Conservation (phyloP, 1,140 invertebrate species). For the Mactra quadrangularis region DNA sequence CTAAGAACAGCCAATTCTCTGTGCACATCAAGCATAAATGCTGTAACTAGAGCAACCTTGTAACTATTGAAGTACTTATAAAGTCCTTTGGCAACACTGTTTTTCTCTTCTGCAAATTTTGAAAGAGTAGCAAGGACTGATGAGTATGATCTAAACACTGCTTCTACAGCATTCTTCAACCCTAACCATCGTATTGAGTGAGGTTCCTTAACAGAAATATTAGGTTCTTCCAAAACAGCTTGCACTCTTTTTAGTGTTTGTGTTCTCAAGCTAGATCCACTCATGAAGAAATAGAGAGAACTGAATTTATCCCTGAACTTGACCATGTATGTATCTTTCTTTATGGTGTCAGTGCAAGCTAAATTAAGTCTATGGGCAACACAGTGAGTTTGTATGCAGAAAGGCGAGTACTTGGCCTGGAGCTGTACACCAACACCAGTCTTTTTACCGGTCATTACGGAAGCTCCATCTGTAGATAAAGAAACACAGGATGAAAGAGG, state of each 20-base stretch:
- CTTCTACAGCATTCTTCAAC: conserved; percentile 38
- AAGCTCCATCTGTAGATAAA: conserved; percentile 11
- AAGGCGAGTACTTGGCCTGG: conserved; percentile 3
- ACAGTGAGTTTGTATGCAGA: conserved; percentile 9
- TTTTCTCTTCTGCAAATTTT: conserved; percentile 20
- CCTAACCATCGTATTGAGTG: conserved; percentile 37
- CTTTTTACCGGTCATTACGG: conserved; percentile 17
- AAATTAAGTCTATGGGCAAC: conserved; percentile 31
- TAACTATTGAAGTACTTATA: conserved; percentile 25
- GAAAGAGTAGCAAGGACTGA: conserved; percentile 19
- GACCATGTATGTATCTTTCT: conserved; percentile 8
- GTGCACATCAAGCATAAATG: conserved; percentile 36
- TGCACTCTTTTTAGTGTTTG: conserved; percentile 18
- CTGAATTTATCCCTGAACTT: conserved; percentile 53
- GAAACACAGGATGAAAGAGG: not conserved
- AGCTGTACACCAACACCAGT: conserved; percentile 22
- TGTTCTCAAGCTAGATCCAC: not conserved
- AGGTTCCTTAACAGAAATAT: conserved; percentile 37
- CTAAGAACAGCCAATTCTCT: not conserved
- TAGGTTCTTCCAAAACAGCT: conserved; percentile 35
- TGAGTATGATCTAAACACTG: conserved; percentile 15
- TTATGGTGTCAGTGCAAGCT: conserved; percentile 39
- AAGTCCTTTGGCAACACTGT: conserved; percentile 12
- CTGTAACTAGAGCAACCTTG: conserved; percentile 27
- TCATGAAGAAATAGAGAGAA: conserved; percentile 45